Evolutionary conservation across 2,113 vertebrate genomes (phyloP).

Genomic region (Puntigrus tetrazona): DNA sequence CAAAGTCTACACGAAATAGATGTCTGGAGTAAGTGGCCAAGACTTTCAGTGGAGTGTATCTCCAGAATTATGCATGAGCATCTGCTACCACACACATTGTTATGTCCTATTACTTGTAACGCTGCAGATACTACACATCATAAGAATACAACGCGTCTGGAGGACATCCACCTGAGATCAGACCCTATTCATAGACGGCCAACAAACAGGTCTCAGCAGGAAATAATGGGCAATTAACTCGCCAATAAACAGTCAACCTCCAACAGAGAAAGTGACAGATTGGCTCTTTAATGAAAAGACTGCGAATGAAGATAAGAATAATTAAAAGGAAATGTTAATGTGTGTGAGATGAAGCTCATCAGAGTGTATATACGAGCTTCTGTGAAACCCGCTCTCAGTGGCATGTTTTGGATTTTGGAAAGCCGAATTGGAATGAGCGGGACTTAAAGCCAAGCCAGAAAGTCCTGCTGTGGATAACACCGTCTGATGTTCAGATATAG

Average conservation of each 20-base stretch:
- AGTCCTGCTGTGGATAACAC: conserved; percentile 22
- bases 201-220: conserved; percentile 7
- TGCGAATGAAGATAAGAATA: conserved; percentile 19
- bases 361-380: background rate
- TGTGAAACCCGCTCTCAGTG: background rate
- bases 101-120: background rate
- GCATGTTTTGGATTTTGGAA: conserved; percentile 10
- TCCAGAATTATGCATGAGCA: conserved; percentile 39
- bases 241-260: conserved; percentile 29
- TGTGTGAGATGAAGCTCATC: background rate
- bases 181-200: conserved; percentile 17
- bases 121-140: background rate
- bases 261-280: conserved; percentile 38
- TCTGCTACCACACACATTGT: conserved; percentile 24
- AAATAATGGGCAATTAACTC: conserved; percentile 29
- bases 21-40: background rate
- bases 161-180: conserved; percentile 9
- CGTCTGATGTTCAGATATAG: conserved; percentile 20
- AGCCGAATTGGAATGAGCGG: background rate
- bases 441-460: conserved; percentile 18
- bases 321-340: conserved; percentile 35
- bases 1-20: background rate
- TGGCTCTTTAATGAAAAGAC: conserved; percentile 38
- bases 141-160: conserved; percentile 1
- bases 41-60: background rate